phyloP scores from a whole-genome alignment of 1,140 invertebrate genomes.

The Drosophila eugracilis region DNA sequence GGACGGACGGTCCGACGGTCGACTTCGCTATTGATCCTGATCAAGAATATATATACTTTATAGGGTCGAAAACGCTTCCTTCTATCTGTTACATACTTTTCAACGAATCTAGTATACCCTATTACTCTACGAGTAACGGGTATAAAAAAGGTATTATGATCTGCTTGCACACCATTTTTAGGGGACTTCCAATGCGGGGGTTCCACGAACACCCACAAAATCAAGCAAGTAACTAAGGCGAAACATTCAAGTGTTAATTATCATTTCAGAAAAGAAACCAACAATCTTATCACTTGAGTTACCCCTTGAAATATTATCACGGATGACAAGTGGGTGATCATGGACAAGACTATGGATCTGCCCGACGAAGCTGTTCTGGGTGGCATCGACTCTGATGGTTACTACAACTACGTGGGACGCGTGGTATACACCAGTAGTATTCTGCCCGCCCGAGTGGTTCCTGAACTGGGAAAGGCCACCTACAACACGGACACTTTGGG shows the following conservation, averaged over 20 bases:
- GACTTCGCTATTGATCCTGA: too few species aligned
- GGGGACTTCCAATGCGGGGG: not conserved
- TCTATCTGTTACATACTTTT: too few species aligned
- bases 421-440: slow-evolving; percentile 8
- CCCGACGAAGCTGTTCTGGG: slow-evolving; percentile 45
- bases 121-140: too few species aligned
- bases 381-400: slow-evolving; percentile 46
- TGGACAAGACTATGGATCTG: slow-evolving; percentile 29
- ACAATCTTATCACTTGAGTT: slow-evolving; percentile 24
- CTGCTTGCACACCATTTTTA: too few species aligned
- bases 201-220: not conserved
- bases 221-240: not conserved
- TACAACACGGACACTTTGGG: slow-evolving; percentile 35
- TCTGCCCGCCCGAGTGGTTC: slow-evolving; percentile 50
- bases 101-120: too few species aligned
- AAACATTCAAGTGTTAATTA: slow-evolving; percentile 11
- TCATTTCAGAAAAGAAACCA: not conserved
- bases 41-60: too few species aligned
- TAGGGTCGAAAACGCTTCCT: too few species aligned
- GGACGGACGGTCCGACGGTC: too few species aligned
- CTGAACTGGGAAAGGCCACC: slow-evolving; percentile 35
- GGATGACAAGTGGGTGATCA: slow-evolving; percentile 43
- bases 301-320: slow-evolving; percentile 1
- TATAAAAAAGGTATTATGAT: too few species aligned
- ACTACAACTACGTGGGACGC: slow-evolving; percentile 58